Conservation (phyloP, 2,113 vertebrate species). For the Myrmecophaga tridactyla region DNA sequence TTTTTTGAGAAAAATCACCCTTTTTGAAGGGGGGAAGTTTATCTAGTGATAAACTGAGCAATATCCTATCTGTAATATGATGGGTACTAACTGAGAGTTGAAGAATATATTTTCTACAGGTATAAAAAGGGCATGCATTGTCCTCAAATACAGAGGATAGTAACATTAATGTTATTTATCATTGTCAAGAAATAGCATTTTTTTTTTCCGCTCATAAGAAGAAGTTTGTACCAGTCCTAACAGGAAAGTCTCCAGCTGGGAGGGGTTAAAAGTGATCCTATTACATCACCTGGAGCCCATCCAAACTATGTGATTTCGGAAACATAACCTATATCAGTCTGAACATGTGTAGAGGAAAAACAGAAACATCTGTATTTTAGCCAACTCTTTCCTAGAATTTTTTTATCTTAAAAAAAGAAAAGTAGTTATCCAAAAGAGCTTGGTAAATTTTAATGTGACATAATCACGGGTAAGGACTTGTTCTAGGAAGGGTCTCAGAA, state of each 20-base stretch:
- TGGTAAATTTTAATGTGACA: constrained; percentile 4
- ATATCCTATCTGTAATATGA: background rate
- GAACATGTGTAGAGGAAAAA: constrained; percentile 74
- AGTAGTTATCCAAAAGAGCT: background rate
- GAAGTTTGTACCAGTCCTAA: constrained; percentile 25
- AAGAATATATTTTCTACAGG: background rate
- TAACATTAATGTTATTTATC: background rate
- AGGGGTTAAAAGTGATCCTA: constrained; percentile 70
- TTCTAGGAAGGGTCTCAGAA: background rate
- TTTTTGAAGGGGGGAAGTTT: background rate
- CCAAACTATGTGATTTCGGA: constrained; percentile 69
- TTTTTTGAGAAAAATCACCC: background rate
- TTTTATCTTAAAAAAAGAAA: constrained; percentile 34
- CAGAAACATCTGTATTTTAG: constrained; percentile 72
- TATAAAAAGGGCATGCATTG: background rate
- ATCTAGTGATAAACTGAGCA: background rate
- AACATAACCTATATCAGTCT: constrained; percentile 71
- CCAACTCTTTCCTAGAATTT: constrained; percentile 76
- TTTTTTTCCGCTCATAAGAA: background rate
- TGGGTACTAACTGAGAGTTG: background rate
- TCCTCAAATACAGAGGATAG: constrained; percentile 20
- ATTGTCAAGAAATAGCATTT: background rate
- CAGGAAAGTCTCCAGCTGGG: constrained; percentile 52
- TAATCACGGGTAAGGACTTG: background rate
- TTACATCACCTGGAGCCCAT: constrained; percentile 74